Conservation (phyloP, 2,113 vertebrate genomes). For the Cnemophilus loriae region DNA sequence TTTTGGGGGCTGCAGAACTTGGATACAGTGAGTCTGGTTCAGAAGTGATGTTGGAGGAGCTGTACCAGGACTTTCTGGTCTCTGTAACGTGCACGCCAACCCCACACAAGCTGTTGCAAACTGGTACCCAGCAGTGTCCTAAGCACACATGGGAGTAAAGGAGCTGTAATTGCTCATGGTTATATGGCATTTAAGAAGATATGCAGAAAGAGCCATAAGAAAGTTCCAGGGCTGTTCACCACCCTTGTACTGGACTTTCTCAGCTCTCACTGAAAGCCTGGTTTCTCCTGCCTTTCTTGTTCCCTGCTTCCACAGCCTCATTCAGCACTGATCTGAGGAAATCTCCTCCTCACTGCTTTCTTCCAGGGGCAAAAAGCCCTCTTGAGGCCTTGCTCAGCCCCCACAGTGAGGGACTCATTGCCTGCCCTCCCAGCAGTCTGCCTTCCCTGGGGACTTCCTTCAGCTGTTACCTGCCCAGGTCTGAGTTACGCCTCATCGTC, state of each 20-base stretch:
- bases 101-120: neutral
- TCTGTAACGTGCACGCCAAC: rapidly evolving
- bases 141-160: neutral
- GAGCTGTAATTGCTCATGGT: neutral
- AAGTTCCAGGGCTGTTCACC: neutral
- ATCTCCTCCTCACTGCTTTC: neutral
- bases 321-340: neutral
- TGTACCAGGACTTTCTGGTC: neutral
- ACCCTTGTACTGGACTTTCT: neutral
- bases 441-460: neutral
- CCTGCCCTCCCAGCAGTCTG: neutral
- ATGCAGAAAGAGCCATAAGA: neutral
- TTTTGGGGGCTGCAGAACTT: neutral
- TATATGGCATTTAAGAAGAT: neutral
- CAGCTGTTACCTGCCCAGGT: neutral
- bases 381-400: neutral
- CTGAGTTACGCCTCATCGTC: neutral
- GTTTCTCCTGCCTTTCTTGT: neutral
- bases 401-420: neutral
- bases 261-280: neutral
- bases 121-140: neutral
- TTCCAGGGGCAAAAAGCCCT: neutral
- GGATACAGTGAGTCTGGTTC: neutral
- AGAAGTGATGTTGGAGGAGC: neutral
- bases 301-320: neutral